Conservation (phyloP, 2,797 vertebrate species). For the Hafferia zeledoni region DNA sequence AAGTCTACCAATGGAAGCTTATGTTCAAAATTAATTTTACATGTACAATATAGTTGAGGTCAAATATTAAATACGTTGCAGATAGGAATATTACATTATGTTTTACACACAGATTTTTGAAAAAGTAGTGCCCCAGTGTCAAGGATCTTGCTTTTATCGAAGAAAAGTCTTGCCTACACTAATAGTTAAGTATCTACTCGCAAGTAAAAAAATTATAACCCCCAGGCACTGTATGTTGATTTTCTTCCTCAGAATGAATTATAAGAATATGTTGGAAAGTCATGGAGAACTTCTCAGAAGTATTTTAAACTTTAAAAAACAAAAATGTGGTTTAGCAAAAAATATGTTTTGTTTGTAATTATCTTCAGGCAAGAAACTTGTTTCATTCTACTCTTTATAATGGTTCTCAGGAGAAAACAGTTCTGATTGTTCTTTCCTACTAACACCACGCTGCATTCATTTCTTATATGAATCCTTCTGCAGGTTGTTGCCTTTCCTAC, state of each 20-base stretch:
- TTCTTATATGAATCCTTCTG: not conserved
- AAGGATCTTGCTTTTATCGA: not conserved
- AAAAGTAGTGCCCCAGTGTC: not conserved
- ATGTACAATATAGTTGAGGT: not conserved
- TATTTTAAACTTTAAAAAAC: not conserved
- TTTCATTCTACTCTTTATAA: not conserved
- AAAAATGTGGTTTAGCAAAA: not conserved
- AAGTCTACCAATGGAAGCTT: not conserved
- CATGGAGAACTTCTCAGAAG: not conserved
- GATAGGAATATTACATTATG: not conserved
- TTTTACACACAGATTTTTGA: not conserved
- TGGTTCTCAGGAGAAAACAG: not conserved
- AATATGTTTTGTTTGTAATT: not conserved
- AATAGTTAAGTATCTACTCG: not conserved
- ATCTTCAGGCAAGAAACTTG: not conserved
- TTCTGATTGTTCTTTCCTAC: not conserved
- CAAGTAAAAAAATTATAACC: not conserved
- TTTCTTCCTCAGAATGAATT: not conserved
- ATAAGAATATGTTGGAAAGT: not conserved
- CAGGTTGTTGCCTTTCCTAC: constrained; percentile 10
- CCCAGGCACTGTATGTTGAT: not conserved
- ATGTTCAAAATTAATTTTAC: not conserved
- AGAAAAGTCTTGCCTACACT: not conserved
- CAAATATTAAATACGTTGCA: not conserved
- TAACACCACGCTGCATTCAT: not conserved